These are phyloP conservation scores for Belgica antarctica DNA, from an alignment of 2,888 invertebrate genomes.

Conservation along the genomic window DNA sequence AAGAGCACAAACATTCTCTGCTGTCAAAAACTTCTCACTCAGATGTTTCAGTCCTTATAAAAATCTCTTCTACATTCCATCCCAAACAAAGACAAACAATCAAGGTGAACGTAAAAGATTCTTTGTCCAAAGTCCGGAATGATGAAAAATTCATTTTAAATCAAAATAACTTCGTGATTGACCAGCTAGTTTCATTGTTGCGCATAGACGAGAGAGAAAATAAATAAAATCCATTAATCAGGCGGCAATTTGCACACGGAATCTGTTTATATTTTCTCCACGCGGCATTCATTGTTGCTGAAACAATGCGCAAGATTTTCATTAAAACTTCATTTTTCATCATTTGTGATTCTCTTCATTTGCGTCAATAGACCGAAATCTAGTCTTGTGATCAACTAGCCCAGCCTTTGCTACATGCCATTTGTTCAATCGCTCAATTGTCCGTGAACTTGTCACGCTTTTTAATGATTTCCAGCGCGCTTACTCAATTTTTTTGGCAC, in stretches of 20 bases:
- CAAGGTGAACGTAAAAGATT: neutral
- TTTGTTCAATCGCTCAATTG: neutral
- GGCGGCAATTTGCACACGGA: neutral
- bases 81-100: no score
- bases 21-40: no score
- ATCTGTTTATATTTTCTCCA: no score
- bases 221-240: neutral
- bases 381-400: neutral
- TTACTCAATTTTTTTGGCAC: conserved; percentile 25
- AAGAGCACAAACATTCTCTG: no score
- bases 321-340: neutral
- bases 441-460: conserved; percentile 22
- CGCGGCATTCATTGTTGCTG: no score
- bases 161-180: neutral
- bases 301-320: neutral
- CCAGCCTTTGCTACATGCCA: neutral
- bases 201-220: neutral
- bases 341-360: neutral
- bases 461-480: neutral
- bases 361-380: neutral
- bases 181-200: conserved; percentile 7
- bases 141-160: conserved; percentile 15
- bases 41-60: no score
- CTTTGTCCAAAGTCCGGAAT: neutral
- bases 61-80: no score